Evolutionary conservation across 1,140 invertebrate species (phyloP).

Genomic region (Limonius californicus): DNA sequence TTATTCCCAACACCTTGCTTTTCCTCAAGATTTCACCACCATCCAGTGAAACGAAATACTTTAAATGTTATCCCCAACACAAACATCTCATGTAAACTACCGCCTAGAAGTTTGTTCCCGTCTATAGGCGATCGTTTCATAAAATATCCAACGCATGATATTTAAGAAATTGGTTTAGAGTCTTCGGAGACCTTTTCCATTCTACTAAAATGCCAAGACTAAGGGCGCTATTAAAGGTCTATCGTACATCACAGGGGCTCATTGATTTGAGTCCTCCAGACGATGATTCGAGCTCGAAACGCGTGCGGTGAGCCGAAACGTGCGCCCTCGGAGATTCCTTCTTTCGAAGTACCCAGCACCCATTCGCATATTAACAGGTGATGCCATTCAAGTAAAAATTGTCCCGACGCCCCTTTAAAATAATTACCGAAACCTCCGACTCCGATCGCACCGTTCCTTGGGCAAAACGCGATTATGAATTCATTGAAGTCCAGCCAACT

Average conservation of each 20-base stretch:
- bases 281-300: constrained; percentile 16
- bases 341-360: neutral
- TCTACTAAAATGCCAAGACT: constrained; percentile 23
- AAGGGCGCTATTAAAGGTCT: constrained; percentile 23
- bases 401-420: no score
- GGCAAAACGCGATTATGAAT: neutral
- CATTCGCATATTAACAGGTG: neutral
- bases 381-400: neutral
- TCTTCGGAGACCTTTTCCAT: constrained; percentile 21
- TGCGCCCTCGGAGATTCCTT: neutral
- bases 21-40: no score
- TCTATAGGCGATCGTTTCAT: no score
- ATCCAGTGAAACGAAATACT: no score
- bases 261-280: constrained; percentile 22
- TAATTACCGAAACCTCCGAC: no score
- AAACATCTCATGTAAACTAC: neutral
- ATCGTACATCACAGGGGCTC: constrained; percentile 23
- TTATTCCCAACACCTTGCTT: no score
- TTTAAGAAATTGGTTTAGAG: constrained; percentile 11
- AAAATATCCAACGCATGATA: no score
- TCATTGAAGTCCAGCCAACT: no score
- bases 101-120: no score
- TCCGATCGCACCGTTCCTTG: no score
- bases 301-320: constrained; percentile 17
- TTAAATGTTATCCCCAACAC: neutral